Conservation (phyloP, 2,888 invertebrate species). For the Drosophila quinaria region DNA sequence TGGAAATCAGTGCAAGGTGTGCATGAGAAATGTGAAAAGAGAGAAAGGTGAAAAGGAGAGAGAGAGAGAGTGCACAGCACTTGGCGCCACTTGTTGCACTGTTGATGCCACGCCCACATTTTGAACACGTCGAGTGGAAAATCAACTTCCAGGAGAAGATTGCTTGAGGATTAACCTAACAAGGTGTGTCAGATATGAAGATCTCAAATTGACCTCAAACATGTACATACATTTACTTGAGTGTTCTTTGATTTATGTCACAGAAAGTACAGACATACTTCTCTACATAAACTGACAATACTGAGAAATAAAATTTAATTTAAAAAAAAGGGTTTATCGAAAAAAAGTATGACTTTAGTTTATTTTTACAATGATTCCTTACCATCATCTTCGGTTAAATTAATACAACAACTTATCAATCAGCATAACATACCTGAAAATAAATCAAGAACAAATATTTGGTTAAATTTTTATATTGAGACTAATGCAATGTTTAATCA, state of each 20-base stretch:
- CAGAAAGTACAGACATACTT: slow-evolving; percentile 4
- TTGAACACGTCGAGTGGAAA: slow-evolving; percentile 21
- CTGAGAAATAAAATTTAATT: background rate
- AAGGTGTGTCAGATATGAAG: slow-evolving; percentile 40
- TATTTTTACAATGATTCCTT: background rate
- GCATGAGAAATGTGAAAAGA: slow-evolving; percentile 39
- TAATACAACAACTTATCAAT: background rate
- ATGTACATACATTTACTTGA: background rate
- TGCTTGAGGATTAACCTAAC: slow-evolving; percentile 17
- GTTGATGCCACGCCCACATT: slow-evolving; percentile 29
- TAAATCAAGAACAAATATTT: background rate
- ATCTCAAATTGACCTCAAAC: slow-evolving; percentile 18
- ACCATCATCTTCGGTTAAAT: slow-evolving; percentile 8
- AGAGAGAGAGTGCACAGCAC: slow-evolving; percentile 22
- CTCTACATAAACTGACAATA: background rate
- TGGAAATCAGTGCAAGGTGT: slow-evolving; percentile 70
- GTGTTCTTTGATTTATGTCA: slow-evolving; percentile 12
- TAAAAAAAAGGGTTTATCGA: background rate
- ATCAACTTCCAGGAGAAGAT: slow-evolving; percentile 46
- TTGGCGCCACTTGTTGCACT: slow-evolving; percentile 55
- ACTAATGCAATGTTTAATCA: too few species aligned
- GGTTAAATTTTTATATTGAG: too few species aligned
- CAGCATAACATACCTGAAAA: slow-evolving; percentile 54
- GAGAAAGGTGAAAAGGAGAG: background rate
- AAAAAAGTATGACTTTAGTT: background rate